Conservation (phyloP, 2,888 invertebrate genomes). For the Eristalinus sepulchralis region DNA sequence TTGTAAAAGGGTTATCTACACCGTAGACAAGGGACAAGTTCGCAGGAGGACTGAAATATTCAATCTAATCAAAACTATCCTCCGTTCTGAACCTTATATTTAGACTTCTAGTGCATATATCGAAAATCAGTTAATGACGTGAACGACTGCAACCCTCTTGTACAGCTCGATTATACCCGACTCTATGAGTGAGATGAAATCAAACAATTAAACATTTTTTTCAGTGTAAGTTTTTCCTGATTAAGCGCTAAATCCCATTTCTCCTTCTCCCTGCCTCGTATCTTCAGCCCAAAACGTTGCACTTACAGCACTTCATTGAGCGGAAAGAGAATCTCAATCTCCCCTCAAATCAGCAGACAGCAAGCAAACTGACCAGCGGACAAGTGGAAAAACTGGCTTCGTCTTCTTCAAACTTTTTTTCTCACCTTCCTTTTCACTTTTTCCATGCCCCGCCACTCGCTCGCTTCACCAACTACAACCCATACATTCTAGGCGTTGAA, state of each 20-base stretch:
- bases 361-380: slow-evolving; percentile 35
- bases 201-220: not conserved
- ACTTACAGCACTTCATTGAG: slow-evolving; percentile 8
- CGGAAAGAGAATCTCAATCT: slow-evolving; percentile 3
- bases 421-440: slow-evolving; percentile 25
- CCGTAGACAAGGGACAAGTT: no score
- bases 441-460: slow-evolving; percentile 5
- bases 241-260: not conserved
- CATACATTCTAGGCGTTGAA: slow-evolving; percentile 4
- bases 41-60: no score
- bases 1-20: no score
- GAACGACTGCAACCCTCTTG: no score
- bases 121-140: no score
- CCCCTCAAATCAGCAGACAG: not conserved
- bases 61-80: no score
- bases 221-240: slow-evolving; percentile 1
- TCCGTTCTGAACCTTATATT: no score
- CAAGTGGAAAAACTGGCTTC: slow-evolving; percentile 63
- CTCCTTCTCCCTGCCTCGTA: not conserved
- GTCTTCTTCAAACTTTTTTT: slow-evolving; percentile 20
- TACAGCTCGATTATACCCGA: no score
- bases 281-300: not conserved
- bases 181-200: not conserved
- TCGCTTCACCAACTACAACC: slow-evolving; percentile 4
- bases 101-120: no score